A percentile compares a stretch with the other conserved stretches of the same genome.
Conservation (phyloP, 2,888 invertebrate species). For the Diploptera punctata region DNA sequence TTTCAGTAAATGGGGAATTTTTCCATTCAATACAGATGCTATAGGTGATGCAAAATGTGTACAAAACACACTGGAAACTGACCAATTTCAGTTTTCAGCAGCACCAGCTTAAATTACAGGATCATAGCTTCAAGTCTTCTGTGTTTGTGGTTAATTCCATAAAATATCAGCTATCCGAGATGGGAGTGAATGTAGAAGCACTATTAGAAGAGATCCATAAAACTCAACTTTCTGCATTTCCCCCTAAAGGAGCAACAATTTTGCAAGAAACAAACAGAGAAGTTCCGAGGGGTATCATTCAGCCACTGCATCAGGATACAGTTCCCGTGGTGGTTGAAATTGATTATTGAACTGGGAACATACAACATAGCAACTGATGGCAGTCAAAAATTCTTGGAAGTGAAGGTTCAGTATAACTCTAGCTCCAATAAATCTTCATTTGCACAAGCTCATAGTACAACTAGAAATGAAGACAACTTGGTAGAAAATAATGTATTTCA, state of each 20-base stretch:
- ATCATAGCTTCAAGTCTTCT: conserved; percentile 10
- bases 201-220: conserved; percentile 24
- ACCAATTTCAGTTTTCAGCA: background rate
- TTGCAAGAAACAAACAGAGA: background rate
- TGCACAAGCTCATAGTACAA: too few relatives aligned
- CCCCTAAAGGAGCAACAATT: background rate
- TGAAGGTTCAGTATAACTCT: too few relatives aligned
- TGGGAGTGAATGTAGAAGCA: conserved; percentile 2
- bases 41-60: conserved; percentile 46
- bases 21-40: conserved; percentile 44
- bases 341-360: too few relatives aligned
- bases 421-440: too few relatives aligned
- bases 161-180: conserved; percentile 6
- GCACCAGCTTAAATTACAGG: background rate
- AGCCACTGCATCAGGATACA: background rate
- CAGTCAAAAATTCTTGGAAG: too few relatives aligned
- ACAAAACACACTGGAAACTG: conserved; percentile 40
- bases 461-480: too few relatives aligned
- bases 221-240: background rate
- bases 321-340: too few relatives aligned
- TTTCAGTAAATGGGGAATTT: conserved; percentile 45
- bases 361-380: too few relatives aligned
- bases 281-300: background rate
- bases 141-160: background rate
- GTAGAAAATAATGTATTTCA: too few relatives aligned